Evolutionary conservation across 2,888 invertebrate species (phyloP).

Genomic region (Scaeva pyrastri): DNA sequence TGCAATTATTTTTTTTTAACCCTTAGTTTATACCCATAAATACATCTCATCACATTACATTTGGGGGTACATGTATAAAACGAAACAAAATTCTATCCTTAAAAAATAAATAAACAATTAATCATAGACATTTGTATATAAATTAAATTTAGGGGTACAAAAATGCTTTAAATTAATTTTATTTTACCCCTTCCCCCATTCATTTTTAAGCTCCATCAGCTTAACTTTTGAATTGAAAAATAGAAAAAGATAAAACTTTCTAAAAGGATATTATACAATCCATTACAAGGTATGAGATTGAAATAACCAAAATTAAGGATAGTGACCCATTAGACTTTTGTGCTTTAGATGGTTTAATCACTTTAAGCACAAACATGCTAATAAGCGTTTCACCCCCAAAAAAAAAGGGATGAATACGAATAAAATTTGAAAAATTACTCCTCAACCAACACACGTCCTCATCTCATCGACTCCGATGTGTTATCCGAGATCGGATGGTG

Average conservation of each 20-base stretch:
- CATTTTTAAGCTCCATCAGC: neutral
- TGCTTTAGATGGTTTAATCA: constrained; percentile 2
- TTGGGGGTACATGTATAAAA: too few species aligned
- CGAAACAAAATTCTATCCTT: neutral
- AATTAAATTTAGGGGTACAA: neutral
- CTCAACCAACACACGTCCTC: constrained; percentile 35
- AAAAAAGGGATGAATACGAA: constrained; percentile 34
- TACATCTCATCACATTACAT: too few species aligned
- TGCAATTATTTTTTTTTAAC: too few species aligned
- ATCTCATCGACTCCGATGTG: neutral
- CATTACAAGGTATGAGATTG: neutral
- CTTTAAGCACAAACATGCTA: constrained; percentile 42
- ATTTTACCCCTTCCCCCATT: neutral
- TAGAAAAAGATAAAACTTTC: neutral
- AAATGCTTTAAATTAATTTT: constrained; percentile 24
- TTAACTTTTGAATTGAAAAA: constrained; percentile 10
- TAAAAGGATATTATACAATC: neutral
- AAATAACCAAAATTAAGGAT: neutral
- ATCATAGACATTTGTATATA: neutral
- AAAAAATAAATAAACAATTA: constrained; percentile 15
- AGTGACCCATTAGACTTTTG: constrained; percentile 5
- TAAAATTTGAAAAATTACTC: constrained; percentile 60
- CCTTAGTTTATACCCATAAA: too few species aligned
- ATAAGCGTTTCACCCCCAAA: constrained; percentile 26
- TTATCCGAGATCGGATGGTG: constrained; percentile 23